These are phyloP conservation scores for Vespertilio murinus DNA, from an alignment of 2,797 vertebrate species.

Conservation along the genomic window DNA sequence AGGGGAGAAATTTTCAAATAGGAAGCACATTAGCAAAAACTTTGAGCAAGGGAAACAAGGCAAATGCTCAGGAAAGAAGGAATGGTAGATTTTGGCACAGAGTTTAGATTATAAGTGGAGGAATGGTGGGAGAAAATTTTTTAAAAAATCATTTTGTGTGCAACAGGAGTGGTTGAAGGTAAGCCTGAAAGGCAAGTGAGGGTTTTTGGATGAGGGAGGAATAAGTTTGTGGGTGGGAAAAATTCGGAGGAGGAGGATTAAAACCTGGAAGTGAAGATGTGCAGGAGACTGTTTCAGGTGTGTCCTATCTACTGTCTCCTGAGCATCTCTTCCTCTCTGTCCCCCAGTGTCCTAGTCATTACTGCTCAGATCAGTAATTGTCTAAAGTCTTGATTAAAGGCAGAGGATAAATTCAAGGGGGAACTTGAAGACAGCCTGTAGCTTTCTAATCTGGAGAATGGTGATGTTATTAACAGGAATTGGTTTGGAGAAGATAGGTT, in stretches of 20 bases:
- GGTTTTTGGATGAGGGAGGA: not conserved
- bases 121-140: not conserved
- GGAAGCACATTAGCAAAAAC: not conserved
- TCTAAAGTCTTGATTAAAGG: constrained; percentile 14
- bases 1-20: not conserved
- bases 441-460: not conserved
- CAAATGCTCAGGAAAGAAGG: not conserved
- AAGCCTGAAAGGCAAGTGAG: not conserved
- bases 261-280: not conserved
- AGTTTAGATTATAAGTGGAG: not conserved
- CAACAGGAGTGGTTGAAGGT: not conserved
- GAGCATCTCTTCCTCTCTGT: not conserved
- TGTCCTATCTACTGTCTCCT: not conserved
- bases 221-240: not conserved
- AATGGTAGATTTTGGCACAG: not conserved
- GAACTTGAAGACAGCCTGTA: not conserved
- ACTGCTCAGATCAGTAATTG: not conserved
- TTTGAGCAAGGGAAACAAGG: constrained; percentile 4
- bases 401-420: not conserved
- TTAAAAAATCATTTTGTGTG: not conserved
- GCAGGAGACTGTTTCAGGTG: not conserved
- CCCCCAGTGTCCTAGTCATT: not conserved
- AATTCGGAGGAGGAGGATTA: not conserved
- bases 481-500: not conserved
- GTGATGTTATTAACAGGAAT: not conserved